These are phyloP conservation scores for Cylas formicarius DNA, from an alignment of 1,140 invertebrate species.

Conservation along the genomic window DNA sequence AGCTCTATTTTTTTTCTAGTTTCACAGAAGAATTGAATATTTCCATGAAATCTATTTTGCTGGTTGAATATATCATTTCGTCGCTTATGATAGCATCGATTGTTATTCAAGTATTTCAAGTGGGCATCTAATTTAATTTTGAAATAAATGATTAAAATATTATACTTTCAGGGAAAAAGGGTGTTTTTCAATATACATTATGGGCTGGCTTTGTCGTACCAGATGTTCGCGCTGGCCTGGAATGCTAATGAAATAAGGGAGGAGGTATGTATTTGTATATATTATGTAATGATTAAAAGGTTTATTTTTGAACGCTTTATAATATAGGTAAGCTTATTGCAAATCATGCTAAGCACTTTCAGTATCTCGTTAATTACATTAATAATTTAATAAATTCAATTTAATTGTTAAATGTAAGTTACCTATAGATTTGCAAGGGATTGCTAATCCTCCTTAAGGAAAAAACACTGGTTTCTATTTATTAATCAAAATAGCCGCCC, in stretches of 20 bases:
- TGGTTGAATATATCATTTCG: slow-evolving; percentile 2
- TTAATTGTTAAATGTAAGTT: too few relatives aligned
- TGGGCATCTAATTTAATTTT: neutral
- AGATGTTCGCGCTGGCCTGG: neutral
- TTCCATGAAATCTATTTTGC: neutral
- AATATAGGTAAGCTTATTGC: too few relatives aligned
- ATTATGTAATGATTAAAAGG: too few relatives aligned
- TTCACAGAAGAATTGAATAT: neutral
- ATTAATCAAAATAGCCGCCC: too few relatives aligned
- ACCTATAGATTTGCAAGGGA: too few relatives aligned
- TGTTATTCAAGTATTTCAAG: neutral
- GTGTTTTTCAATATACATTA: neutral
- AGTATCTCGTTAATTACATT: too few relatives aligned
- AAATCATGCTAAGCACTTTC: too few relatives aligned
- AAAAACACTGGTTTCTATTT: too few relatives aligned
- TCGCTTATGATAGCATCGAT: slow-evolving; percentile 5
- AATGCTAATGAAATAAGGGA: neutral
- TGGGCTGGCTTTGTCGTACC: neutral
- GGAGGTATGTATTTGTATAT: too few relatives aligned
- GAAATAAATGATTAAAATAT: neutral
- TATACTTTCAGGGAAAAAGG: neutral
- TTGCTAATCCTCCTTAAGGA: too few relatives aligned
- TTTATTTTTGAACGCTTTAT: too few relatives aligned
- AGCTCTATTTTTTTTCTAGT: slow-evolving; percentile 8
- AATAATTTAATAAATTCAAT: too few relatives aligned